A percentile compares a stretch with the other conserved stretches of the same genome.
Evolutionary conservation across 1,140 invertebrate genomes (phyloP).

Genomic region (Drosophila bipectinata): DNA sequence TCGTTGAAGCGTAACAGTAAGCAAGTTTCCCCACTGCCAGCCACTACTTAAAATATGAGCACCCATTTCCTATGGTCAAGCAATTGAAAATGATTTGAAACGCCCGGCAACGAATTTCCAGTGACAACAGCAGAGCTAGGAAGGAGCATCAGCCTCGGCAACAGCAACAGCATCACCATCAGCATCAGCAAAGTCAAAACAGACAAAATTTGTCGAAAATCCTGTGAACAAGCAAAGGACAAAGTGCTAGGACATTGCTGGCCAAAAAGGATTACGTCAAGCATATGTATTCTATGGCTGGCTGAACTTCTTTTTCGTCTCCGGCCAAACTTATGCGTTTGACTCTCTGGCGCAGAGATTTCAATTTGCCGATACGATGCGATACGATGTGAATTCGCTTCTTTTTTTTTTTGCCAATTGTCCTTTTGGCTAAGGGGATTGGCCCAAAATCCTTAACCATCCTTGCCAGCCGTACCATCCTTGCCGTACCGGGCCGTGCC

Average conservation of each 20-base stretch:
- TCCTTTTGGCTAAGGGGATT: slow-evolving; percentile 54
- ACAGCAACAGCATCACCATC: slow-evolving; percentile 7
- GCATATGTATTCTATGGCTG: slow-evolving; percentile 76
- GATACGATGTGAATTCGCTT: slow-evolving; percentile 36
- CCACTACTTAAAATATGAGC: slow-evolving; percentile 80
- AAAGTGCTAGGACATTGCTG: slow-evolving; percentile 70
- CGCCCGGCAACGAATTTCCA: slow-evolving; percentile 21
- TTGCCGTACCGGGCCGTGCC: not conserved
- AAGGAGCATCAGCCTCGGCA: not conserved
- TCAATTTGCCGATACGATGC: slow-evolving; percentile 74
- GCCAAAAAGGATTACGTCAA: slow-evolving; percentile 80
- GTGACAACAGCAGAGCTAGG: slow-evolving; percentile 28
- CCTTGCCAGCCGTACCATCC: not conserved
- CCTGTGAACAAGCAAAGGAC: slow-evolving; percentile 77
- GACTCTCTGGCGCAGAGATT: slow-evolving; percentile 63
- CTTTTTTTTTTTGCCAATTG: slow-evolving; percentile 57
- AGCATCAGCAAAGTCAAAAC: slow-evolving; percentile 64
- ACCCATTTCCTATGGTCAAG: slow-evolving; percentile 76
- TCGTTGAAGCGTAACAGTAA: slow-evolving; percentile 77
- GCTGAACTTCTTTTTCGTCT: slow-evolving; percentile 44
- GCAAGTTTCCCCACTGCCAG: slow-evolving; percentile 56
- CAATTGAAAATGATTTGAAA: slow-evolving; percentile 76
- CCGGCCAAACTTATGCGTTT: slow-evolving; percentile 67
- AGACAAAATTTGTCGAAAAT: slow-evolving; percentile 79
- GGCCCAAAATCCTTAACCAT: slow-evolving; percentile 42